Evolutionary conservation across 2,797 vertebrate genomes (phyloP), one percentile per base, ranked within the genome.

Genomic region (Hippoglossus hippoglossus): DNA sequence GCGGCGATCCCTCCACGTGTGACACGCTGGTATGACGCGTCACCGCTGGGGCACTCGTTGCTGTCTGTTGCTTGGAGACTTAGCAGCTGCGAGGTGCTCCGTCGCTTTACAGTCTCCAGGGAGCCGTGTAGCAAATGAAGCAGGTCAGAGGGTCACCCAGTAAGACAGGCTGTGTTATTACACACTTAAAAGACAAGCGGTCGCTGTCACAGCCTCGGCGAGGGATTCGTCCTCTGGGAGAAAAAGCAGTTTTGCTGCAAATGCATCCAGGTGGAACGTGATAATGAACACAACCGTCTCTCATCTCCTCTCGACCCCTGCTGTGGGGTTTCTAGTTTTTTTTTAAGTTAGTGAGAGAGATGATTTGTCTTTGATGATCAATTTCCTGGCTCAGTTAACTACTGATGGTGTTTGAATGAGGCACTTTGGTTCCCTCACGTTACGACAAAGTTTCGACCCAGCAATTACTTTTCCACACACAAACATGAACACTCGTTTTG

Each of bases 61-160:
- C 39, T 15, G 62, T 41, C 77, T 87, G 89, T 89, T 92, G 88
- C 84, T 62, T 77, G 41, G 77, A 89, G 81, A 90, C 87, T 66
- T 64, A 7, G 55, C 71, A 67, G 72, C 69, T 68, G 73, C n/a
- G 64, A 68, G 63, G 61, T 54, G 63, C 80, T 86, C 59, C 59
- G 60, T 73, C 68, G 73, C 41, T 60, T 44, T 1, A 3, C 72
- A 58, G 80, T 58, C 77, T 57, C 82, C 22, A 2, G 62, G 85
- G 77, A 63, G 67, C 34, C 2, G 1, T 19, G 63, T 4, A 78
- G 63, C 72, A 80, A 87, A 91, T 79, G 70, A 81, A 83, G 36
- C 49, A 54, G 84, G 87, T 88, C 82, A 83, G 22, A 67, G 65
- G 89, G 87, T 87, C 80, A 81, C 53, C 18, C 39, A 13, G 76